These are phyloP conservation scores for Phataginus tricuspis DNA, from an alignment of 2,797 vertebrate genomes.

Conservation along the genomic window DNA sequence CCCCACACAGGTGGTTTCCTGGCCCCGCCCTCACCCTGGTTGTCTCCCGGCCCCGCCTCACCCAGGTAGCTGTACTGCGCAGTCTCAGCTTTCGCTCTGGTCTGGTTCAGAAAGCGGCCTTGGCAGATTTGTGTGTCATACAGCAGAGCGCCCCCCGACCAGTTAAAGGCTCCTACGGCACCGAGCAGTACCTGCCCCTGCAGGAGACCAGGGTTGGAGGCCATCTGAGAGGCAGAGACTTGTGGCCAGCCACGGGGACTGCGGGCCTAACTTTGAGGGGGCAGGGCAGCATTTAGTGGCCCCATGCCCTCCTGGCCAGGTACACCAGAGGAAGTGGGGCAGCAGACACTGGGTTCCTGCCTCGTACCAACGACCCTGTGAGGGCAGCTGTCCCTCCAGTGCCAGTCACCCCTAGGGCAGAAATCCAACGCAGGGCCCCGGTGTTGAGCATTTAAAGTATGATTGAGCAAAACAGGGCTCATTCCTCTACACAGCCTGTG, in stretches of 20 bases:
- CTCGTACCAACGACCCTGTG: background rate
- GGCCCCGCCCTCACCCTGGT: background rate
- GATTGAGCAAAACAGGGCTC: background rate
- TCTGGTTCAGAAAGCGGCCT: conserved; percentile 86
- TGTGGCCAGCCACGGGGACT: too few species aligned
- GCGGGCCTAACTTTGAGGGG: background rate
- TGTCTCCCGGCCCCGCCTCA: conserved; percentile 17
- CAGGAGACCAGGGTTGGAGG: background rate
- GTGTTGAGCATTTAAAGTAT: background rate
- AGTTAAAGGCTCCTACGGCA: conserved; percentile 88
- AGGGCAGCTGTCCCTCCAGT: background rate
- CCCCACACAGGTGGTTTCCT: background rate
- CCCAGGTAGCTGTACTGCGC: conserved; percentile 87
- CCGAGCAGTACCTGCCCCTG: conserved; percentile 87
- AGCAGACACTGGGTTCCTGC: background rate
- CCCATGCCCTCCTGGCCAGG: background rate
- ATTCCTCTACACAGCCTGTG: background rate
- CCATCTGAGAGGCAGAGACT: background rate
- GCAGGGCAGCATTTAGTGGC: background rate
- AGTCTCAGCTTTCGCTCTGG: background rate
- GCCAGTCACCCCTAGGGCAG: background rate
- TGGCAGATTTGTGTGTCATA: conserved; percentile 51
- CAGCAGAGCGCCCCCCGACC: conserved; percentile 88
- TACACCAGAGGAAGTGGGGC: background rate
- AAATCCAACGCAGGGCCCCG: background rate